Evolutionary conservation across 2,888 invertebrate species (phyloP), one percentile per base, ranked within the genome.

Genomic region (Polyommatus iphigenia): DNA sequence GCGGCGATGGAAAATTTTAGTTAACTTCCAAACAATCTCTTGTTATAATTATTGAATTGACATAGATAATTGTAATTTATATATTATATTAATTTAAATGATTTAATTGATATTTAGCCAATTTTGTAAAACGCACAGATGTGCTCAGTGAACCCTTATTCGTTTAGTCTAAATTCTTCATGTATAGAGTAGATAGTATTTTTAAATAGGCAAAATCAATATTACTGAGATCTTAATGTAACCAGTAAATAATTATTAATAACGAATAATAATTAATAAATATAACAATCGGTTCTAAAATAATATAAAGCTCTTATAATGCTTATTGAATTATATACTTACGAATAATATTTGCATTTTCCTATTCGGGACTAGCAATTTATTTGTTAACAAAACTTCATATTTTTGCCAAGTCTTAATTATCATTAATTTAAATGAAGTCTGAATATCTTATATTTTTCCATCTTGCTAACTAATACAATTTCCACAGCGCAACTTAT

Each of bases 51-150:
- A 67, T 32, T 15, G 15, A 67, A 67, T 67, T 67, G 32, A 67
- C 18, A 29, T 67, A 67, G 67, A 24, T 41, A 73, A 73, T 41
- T 73, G 46, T 46, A 73, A 46, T 46, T 41, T 73, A 24, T 73
- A 73, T 41, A 41, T n/a, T n/a, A 18, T 4, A 46, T 46, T 41
- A 24, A 73, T 41, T 73, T 46, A 46, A 41, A 15, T 41, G 20
- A 41, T 72, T 73, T 73, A 46, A 46, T 73, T 46, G 13, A 41
- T 13, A 73, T 20, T 73, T 73, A 73, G 73, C 73, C 46, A 73
- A 73, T 73, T 73, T 46, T 73, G 20, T 73, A 46, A 72, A 72
- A 73, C 20, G 24, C 41, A 41, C 41, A 73, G 67, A 67, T 3
- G 29, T 67, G 67, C 41, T 73, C 20, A 46, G 20, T 72, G 24